Evolutionary conservation across 1,140 invertebrate genomes (phyloP).

Genomic region (Drosophila nebulosa): DNA sequence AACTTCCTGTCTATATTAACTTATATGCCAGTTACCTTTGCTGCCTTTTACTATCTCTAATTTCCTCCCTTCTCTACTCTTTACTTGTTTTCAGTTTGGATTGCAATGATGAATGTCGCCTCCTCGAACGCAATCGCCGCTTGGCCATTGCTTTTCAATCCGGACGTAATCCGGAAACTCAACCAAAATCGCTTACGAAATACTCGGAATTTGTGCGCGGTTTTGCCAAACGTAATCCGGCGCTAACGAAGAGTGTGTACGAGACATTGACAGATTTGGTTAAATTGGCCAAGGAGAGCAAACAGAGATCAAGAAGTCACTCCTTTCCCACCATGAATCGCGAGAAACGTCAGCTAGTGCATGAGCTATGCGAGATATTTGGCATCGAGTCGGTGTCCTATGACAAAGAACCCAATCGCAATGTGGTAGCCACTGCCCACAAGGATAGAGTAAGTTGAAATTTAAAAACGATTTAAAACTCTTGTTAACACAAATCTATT

Average conservation of each 20-base stretch:
- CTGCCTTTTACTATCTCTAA: neutral
- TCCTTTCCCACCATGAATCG: constrained; percentile 96
- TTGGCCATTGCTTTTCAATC: constrained; percentile 92
- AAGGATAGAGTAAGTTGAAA: constrained; percentile 85
- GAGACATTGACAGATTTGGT: constrained; percentile 93
- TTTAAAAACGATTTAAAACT: neutral
- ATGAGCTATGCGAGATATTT: constrained; percentile 97
- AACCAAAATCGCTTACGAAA: constrained; percentile 87
- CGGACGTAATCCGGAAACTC: constrained; percentile 93
- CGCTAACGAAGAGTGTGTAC: constrained; percentile 92
- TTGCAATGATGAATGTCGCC: constrained; percentile 95
- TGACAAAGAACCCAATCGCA: constrained; percentile 96
- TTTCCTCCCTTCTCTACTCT: neutral
- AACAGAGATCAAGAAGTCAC: constrained; percentile 91
- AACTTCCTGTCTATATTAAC: too few species aligned
- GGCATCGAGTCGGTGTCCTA: constrained; percentile 96
- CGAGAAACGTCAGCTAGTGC: constrained; percentile 93
- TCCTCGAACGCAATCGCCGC: constrained; percentile 92
- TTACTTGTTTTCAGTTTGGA: constrained; percentile 83
- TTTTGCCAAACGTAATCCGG: constrained; percentile 90
- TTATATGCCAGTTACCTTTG: too few species aligned
- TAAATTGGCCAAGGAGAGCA: constrained; percentile 92
- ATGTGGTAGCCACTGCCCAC: constrained; percentile 95
- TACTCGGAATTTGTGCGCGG: constrained; percentile 94
- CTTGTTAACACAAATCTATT: neutral